Conservation (phyloP, 1,140 invertebrate species). For the Drosophila busckii region DNA sequence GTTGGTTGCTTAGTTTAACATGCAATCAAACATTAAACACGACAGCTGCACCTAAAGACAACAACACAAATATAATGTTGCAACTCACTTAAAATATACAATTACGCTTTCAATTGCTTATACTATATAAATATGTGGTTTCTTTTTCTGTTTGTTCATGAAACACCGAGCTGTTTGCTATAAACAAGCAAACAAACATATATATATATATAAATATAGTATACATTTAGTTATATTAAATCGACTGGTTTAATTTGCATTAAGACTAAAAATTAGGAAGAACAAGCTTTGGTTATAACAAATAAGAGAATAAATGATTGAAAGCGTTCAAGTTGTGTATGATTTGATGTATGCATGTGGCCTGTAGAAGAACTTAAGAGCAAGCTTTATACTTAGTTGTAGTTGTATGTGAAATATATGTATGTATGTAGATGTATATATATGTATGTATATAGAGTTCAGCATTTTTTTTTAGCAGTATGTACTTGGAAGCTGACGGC, state of each 20-base stretch:
- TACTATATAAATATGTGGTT: slow-evolving; percentile 10
- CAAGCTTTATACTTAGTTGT: slow-evolving; percentile 6
- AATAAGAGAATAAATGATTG: slow-evolving; percentile 29
- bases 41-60: too few species aligned
- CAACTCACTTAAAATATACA: slow-evolving; percentile 29
- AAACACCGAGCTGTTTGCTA: slow-evolving; percentile 43
- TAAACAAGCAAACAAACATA: slow-evolving; percentile 38
- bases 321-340: slow-evolving; percentile 6
- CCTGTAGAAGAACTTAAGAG: slow-evolving; percentile 7
- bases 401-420: slow-evolving; percentile 6
- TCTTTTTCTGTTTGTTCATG: slow-evolving; percentile 45
- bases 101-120: neutral
- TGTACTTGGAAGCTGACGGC: slow-evolving; percentile 40
- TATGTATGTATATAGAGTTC: slow-evolving; percentile 3
- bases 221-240: slow-evolving; percentile 4
- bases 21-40: slow-evolving; percentile 22
- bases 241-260: slow-evolving; percentile 28
- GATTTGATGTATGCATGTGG: slow-evolving; percentile 13
- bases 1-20: slow-evolving; percentile 7
- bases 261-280: slow-evolving; percentile 67
- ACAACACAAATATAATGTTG: slow-evolving; percentile 5
- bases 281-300: slow-evolving; percentile 72
- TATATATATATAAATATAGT: slow-evolving; percentile 14
- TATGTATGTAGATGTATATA: slow-evolving; percentile 7
- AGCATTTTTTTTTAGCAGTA: too few species aligned